These are phyloP conservation scores for Sarcophaga rosellei DNA, from an alignment of 2,888 invertebrate species.

Conservation along the genomic window DNA sequence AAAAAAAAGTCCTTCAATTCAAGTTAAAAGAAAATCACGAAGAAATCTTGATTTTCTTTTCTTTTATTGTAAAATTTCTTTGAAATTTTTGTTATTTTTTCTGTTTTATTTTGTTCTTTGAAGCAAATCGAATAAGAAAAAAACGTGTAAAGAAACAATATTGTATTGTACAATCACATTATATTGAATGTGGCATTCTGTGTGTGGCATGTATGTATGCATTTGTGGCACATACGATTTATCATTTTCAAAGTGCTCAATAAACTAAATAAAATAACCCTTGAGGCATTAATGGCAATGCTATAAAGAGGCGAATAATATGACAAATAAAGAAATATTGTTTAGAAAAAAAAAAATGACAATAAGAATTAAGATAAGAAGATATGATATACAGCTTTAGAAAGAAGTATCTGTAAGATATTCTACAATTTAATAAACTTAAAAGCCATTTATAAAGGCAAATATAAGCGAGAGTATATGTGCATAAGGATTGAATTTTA, in stretches of 20 bases:
- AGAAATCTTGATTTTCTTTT: slow-evolving; percentile 35
- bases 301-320: too few species aligned
- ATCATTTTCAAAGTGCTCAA: slow-evolving; percentile 66
- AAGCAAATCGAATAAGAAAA: slow-evolving; percentile 42
- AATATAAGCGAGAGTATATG: not conserved
- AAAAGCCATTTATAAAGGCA: slow-evolving; percentile 36
- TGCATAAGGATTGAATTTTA: too few species aligned
- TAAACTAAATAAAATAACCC: slow-evolving; percentile 65
- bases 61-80: slow-evolving; percentile 31
- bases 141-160: not conserved
- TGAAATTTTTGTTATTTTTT: slow-evolving; percentile 53
- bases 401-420: slow-evolving; percentile 12
- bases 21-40: slow-evolving; percentile 35
- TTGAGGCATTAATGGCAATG: slow-evolving; percentile 56
- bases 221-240: slow-evolving; percentile 61
- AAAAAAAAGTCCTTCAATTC: slow-evolving; percentile 12
- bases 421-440: slow-evolving; percentile 56
- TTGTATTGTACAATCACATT: slow-evolving; percentile 54
- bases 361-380: slow-evolving; percentile 16
- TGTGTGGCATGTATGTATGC: slow-evolving; percentile 1
- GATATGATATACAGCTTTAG: slow-evolving; percentile 20
- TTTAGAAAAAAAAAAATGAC: not conserved
- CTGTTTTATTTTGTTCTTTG: slow-evolving; percentile 52
- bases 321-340: too few species aligned
- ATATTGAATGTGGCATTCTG: not conserved